Base-by-base conservation (phyloP, 2,113 vertebrate species). In the Noctilio leporinus region DNA sequence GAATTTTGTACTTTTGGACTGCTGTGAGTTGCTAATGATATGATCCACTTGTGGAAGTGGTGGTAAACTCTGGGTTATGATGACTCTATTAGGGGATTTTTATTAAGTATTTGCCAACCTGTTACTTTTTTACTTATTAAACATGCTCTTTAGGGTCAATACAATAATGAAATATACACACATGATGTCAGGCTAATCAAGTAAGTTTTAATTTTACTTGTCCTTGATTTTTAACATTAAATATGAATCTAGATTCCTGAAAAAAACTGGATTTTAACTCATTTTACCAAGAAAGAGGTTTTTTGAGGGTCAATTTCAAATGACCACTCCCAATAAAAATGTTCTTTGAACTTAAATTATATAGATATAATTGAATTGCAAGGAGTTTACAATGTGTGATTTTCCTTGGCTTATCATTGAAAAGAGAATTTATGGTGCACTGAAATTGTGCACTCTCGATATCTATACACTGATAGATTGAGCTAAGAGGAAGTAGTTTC, bases 21-120 rank as follows among this genome's bases (percentile, higher is more conserved):
- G 70, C 81, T 91, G 80, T 90, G 62, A 93, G n/a, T 93, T 59
- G 75, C 72, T 94, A 96, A 94, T 95, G 62, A 82, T 85, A 83
- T 70, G 93, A 97, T 93, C 73, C 33, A 67, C 94, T 95, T 96
- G 51, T 75, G 83, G 33, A 95, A 93, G 33, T 75, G 5, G 28
- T 59, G 40, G 33, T 72, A 94, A 92, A 84, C 89, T 75, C 12
- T 83, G n/a, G 45, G 28, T 87, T 91, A n/a, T 94, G 55, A 51
- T 94, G 80, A 93, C 35, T 93, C 35, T 81, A 17, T 64, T 93
- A 82, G 43, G 57, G 78, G 9, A 89, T 91, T 95, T 30, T 47
- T 80, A 12, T 59, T 88, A 88, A 88, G 82, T 91, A 86, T 64
- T 84, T 95, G 5, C 11, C 12, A 40, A 92, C 38, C n/a, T 26